A percentile compares a stretch with the other conserved stretches of the same genome.
Conservation (phyloP, 2,797 vertebrate species). For the Momotus momota region DNA sequence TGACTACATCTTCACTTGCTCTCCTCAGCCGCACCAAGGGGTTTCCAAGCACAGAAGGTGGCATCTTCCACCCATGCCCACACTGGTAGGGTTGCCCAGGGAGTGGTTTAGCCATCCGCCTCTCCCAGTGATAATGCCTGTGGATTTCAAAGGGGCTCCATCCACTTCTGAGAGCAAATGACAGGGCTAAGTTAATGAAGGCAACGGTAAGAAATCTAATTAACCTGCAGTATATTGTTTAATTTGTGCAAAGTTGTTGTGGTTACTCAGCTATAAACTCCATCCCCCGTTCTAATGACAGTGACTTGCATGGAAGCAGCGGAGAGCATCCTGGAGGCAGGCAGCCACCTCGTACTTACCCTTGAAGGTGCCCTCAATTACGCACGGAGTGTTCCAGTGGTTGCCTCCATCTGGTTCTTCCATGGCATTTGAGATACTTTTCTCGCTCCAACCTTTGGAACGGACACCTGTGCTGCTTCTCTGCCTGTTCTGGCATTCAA, state of each 20-base stretch:
- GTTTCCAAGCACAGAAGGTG: background rate
- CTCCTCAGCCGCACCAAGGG: background rate
- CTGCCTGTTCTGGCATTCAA: conserved; percentile 8
- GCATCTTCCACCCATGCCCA: background rate
- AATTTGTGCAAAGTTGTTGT: conserved; percentile 66
- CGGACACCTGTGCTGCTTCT: background rate
- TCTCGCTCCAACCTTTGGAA: conserved; percentile 26
- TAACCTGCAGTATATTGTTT: conserved; percentile 61
- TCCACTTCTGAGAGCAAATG: background rate
- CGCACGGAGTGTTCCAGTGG: background rate
- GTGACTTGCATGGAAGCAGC: background rate
- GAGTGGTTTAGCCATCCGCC: background rate
- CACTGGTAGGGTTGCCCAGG: background rate
- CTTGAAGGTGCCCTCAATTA: conserved; percentile 67
- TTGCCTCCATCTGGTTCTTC: conserved; percentile 62
- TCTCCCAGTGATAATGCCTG: background rate
- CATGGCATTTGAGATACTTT: background rate
- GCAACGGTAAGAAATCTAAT: conserved; percentile 49
- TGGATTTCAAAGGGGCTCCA: background rate
- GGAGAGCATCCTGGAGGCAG: background rate
- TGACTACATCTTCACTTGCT: background rate
- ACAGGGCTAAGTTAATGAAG: conserved; percentile 26
- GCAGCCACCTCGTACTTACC: conserved; percentile 12
- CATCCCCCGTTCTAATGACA: conserved; percentile 21
- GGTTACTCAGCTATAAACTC: conserved; percentile 56